Conservation (phyloP, 2,113 vertebrate species). For the western clawed frog (Xenopus tropicalis) region UCB_Xtro_10.0 CM004445.2:103252501-103253000, state of each 20-base stretch:
- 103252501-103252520: slow-evolving; percentile 29
- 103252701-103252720: slow-evolving; percentile 21
- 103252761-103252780: slow-evolving; percentile 31
- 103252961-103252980: too few species aligned
- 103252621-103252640: too few species aligned
- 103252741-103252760: slow-evolving; percentile 23
- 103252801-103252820: slow-evolving; percentile 36
- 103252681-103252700: slow-evolving; percentile 14
- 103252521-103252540: slow-evolving; percentile 35
- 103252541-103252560: slow-evolving; percentile 13
- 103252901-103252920: slow-evolving; percentile 27
- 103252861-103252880: slow-evolving; percentile 26
- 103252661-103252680: slow-evolving; percentile 19
- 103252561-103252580: slow-evolving; percentile 6
- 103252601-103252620: neutral
- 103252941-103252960: neutral
- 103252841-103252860: slow-evolving; percentile 2
- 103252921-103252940: neutral
- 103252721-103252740: slow-evolving; percentile 26
- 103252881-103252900: slow-evolving; percentile 19
- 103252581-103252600: too few species aligned
- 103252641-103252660: slow-evolving; percentile 25
- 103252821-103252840: slow-evolving; percentile 28
- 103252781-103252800: slow-evolving; percentile 35
- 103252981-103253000: too few species aligned